phyloP scores from a whole-genome alignment of 2,113 vertebrate species.

The Raja brachyura region DNA sequence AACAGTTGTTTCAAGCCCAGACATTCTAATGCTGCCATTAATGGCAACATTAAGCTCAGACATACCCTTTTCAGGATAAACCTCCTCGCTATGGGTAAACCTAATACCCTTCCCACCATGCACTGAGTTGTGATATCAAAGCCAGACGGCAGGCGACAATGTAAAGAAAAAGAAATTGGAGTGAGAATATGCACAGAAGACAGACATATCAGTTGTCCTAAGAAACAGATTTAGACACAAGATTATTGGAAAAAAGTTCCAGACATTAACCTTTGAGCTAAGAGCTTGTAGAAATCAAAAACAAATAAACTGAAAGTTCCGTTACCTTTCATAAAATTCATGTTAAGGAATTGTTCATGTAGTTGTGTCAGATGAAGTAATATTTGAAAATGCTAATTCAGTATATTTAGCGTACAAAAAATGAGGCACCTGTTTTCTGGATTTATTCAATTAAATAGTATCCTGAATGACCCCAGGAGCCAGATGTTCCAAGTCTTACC shows the following conservation, averaged over 20 bases:
- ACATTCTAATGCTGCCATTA: slow-evolving; percentile 26
- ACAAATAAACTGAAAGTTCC: neutral
- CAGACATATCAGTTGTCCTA: slow-evolving; percentile 9
- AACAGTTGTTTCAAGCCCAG: slow-evolving; percentile 29
- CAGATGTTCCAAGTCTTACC: neutral
- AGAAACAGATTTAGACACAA: neutral
- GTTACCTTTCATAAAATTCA: neutral
- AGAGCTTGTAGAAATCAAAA: neutral
- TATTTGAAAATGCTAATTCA: neutral
- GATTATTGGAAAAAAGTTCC: slow-evolving; percentile 4
- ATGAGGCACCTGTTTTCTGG: neutral
- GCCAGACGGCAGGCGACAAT: slow-evolving; percentile 30
- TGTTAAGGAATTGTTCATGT: neutral
- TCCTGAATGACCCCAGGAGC: neutral
- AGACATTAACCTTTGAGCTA: neutral
- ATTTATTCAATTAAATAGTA: neutral
- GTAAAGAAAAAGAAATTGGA: slow-evolving; percentile 30
- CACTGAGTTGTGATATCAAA: slow-evolving; percentile 56
- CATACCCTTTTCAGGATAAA: slow-evolving; percentile 99
- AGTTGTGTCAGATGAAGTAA: neutral
- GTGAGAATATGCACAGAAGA: slow-evolving; percentile 24
- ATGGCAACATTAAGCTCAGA: slow-evolving; percentile 46
- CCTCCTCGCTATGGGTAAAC: slow-evolving; percentile 98
- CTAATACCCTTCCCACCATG: slow-evolving; percentile 97
- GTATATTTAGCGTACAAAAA: neutral